Evolutionary conservation across 2,113 vertebrate genomes (phyloP).

Genomic region (Halichoeres trimaculatus): DNA sequence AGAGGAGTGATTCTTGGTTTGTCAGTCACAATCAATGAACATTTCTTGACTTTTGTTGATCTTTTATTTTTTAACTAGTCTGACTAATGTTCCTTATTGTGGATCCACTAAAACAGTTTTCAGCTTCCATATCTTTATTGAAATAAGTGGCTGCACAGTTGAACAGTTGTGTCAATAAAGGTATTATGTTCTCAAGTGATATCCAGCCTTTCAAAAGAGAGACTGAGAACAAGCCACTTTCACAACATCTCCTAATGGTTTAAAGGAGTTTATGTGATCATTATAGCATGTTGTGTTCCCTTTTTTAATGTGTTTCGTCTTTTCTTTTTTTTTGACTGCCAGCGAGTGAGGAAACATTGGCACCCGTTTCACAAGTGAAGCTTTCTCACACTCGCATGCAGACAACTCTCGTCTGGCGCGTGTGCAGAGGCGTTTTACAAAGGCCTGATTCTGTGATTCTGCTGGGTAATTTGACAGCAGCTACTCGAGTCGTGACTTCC

Average conservation of each 20-base stretch:
- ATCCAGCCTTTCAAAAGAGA: neutral
- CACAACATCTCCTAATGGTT: neutral
- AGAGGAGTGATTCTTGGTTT: too few species aligned
- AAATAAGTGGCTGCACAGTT: too few species aligned
- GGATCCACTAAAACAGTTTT: too few species aligned
- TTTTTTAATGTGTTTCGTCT: slow-evolving; percentile 1
- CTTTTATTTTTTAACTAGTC: too few species aligned
- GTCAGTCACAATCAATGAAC: too few species aligned
- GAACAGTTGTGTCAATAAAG: too few species aligned
- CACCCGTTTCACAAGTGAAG: slow-evolving; percentile 42
- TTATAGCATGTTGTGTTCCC: neutral
- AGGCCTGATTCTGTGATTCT: slow-evolving; percentile 60
- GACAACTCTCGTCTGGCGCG: slow-evolving; percentile 28
- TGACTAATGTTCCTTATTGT: too few species aligned
- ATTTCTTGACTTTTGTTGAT: too few species aligned
- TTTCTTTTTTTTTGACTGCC: slow-evolving; percentile 25
- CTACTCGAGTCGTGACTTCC: slow-evolving; percentile 65
- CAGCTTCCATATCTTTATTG: too few species aligned
- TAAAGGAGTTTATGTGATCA: slow-evolving; percentile 12
- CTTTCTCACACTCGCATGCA: slow-evolving; percentile 10
- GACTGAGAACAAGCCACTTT: neutral
- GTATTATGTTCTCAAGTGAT: slow-evolving; percentile 1
- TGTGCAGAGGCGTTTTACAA: slow-evolving; percentile 54
- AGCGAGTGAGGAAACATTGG: slow-evolving; percentile 34
- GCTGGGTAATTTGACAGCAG: slow-evolving; percentile 68